A percentile compares a stretch with the other conserved stretches of the same genome.
phyloP scores from a whole-genome alignment of 2,797 vertebrate species.

The Oceanodroma leucorhoa region DNA sequence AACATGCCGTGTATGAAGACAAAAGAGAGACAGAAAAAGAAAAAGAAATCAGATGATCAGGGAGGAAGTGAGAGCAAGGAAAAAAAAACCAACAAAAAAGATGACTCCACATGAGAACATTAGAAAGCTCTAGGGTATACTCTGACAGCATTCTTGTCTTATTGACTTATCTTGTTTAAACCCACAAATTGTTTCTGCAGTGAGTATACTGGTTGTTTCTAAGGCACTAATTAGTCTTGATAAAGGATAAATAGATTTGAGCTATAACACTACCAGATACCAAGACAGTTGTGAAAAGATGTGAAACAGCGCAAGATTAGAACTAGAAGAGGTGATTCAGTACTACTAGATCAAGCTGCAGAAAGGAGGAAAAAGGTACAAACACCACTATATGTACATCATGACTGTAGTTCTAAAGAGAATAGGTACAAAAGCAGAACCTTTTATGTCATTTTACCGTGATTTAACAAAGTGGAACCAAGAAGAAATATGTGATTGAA shows the following conservation, averaged over 20 bases:
- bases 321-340: not conserved
- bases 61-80: not conserved
- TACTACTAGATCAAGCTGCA: not conserved
- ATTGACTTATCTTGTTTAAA: constrained; percentile 33
- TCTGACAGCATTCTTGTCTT: not conserved
- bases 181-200: not conserved
- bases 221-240: not conserved
- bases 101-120: not conserved
- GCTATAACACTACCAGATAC: not conserved
- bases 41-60: not conserved
- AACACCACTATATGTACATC: not conserved
- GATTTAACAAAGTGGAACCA: not conserved
- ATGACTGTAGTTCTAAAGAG: not conserved
- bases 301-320: not conserved
- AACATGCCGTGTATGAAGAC: not conserved
- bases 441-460: not conserved
- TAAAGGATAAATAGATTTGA: not conserved
- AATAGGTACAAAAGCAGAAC: not conserved
- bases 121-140: not conserved
- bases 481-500: not conserved
- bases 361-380: not conserved
- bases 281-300: not conserved
- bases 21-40: not conserved
- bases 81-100: not conserved
- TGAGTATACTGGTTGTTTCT: not conserved